Evolutionary conservation across 2,797 vertebrate species (phyloP), one percentile per base, ranked within the genome.

Genomic region (Acipenser oxyrinchus): DNA sequence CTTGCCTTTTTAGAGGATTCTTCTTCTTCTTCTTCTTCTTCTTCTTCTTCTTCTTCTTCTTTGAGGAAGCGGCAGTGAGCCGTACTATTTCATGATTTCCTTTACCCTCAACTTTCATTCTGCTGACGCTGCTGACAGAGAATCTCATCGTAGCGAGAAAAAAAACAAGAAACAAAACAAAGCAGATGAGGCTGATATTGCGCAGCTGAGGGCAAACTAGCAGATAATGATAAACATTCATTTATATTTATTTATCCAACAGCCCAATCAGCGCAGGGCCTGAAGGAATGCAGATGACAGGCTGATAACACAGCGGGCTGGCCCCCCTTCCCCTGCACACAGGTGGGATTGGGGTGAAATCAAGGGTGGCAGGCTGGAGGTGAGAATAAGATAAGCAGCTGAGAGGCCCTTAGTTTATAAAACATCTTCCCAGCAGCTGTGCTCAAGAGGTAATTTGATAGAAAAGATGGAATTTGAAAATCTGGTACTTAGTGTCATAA

Each of bases 341-440:
- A 68, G 67, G 67, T 68, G 67, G 55, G 51, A 74, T 57, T 71
- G 55, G 80, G 73, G 77, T 78, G 82, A 69, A 78, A 68, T 72
- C 76, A 72, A 72, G 85, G 78, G 57, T 86, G 75, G 76, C 73
- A 72, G 73, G 63, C 71, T 74, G 62, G 57, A 77, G 71, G 67
- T 73, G 71, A 66, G 71, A 57, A 62, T 80, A 72, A 82, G 75
- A 87, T 87, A 82, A 88, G 82, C 70, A 72, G 81, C 86, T 87
- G 82, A 88, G 82, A 83, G 73, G 78, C 80, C 23, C 23, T 82
- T 77, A 71, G 76, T 86, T 88, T 85, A 81, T 81, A 86, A 86
- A 86, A 87, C 79, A 86, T 79, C 75, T 82, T 67, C 65, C 72
- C 71, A 61, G 69, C 83, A 87, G 82, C 84, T 87, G 83, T 76